Base-by-base conservation (phyloP, 2,797 vertebrate species). In the Lindbergichthys nudifrons region DNA sequence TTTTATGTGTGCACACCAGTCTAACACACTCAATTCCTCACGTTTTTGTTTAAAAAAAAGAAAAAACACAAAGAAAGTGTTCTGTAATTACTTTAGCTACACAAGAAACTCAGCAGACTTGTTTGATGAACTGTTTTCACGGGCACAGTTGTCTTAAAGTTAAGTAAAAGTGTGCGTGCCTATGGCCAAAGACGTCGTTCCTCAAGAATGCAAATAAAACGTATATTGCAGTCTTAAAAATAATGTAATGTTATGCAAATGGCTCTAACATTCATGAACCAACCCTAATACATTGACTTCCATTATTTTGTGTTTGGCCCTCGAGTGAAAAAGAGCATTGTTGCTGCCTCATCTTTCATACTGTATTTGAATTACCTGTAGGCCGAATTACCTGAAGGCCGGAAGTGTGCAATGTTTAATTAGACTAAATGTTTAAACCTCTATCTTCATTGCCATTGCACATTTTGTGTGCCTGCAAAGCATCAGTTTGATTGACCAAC, bases 41-140 rank as follows among this genome's bases (percentile, higher is more conserved):
- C 16, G 54, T 65, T 77, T 81, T 73, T 68, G 15, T 56, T 36
- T 36, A 7, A 7, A 1, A 8, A 36, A 39, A 21, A 52, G 75
- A 75, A 77, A 46, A 30, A 62, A 70, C 46, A 62, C 59, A 74
- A 75, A 80, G 65, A 65, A 82, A 71, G 10, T 21, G 15, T 66
- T 71, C 26, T 54, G 30, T 69, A 65, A 70, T 73, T 71, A n/a
- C 36, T 72, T 58, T 10, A 45, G 32, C 75, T 67, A 26, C 54
- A 75, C 42, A 41, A 39, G 19, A 64, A 73, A 70, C 65, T 65
- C 54, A 52, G 52, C 54, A 61, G 47, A 59, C 30, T 3, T 18
- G 16, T 68, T 57, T 43, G 21, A 51, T 64, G 14, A 67, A 75
- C 8, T 39, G 56, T 47, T 68, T 65, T 14, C 8, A 8, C 51